These are phyloP conservation scores for Lysandra bellargus DNA, from an alignment of 2,888 invertebrate species.

Conservation along the genomic window DNA sequence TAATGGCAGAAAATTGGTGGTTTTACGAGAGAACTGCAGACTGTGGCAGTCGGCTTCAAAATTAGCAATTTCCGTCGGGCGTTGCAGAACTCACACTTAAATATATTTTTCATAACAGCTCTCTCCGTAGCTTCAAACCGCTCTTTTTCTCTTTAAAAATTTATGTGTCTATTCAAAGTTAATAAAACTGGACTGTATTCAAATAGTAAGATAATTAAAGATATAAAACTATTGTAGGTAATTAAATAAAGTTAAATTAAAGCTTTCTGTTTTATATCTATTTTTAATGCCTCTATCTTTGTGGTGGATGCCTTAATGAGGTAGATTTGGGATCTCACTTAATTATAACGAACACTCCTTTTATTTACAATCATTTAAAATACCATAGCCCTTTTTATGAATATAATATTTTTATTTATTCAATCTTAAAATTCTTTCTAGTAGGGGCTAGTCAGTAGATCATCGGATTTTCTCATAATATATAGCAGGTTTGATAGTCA, in stretches of 20 bases:
- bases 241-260: constrained; percentile 13
- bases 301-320: constrained; percentile 9
- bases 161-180: neutral
- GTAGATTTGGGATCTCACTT: constrained; percentile 17
- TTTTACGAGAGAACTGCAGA: constrained; percentile 10
- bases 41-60: neutral
- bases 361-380: constrained; percentile 1
- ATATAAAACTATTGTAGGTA: constrained; percentile 16
- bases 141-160: neutral
- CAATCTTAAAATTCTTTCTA: neutral
- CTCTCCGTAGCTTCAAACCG: neutral
- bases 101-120: neutral
- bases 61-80: constrained; percentile 18
- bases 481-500: neutral
- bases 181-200: neutral
- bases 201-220: neutral
- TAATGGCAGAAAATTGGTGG: neutral
- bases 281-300: constrained; percentile 7
- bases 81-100: neutral
- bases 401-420: neutral
- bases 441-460: neutral
- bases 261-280: constrained; percentile 17
- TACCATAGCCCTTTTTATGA: neutral
- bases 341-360: constrained; percentile 17
- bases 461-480: neutral